Conservation (phyloP, 2,888 invertebrate species). For the Lucinisca nassula region DNA sequence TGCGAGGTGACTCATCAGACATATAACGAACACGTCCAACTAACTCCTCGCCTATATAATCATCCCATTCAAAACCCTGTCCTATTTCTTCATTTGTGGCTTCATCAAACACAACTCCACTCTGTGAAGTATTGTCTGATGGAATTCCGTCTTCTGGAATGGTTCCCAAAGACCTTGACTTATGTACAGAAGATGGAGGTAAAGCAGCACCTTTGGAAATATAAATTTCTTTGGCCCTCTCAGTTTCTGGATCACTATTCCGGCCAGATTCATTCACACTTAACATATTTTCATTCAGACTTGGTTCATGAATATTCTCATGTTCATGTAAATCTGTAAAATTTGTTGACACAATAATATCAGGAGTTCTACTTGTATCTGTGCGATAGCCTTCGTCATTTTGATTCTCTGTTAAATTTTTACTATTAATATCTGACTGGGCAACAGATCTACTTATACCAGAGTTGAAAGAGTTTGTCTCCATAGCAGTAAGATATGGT, state of each 20-base stretch:
- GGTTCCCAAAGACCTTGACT: constrained; percentile 75
- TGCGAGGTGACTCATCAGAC: constrained; percentile 65
- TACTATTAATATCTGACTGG: background rate
- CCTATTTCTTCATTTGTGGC: constrained; percentile 51
- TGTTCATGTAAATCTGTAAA: background rate
- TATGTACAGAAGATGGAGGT: constrained; percentile 72
- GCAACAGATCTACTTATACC: background rate
- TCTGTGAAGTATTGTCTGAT: constrained; percentile 73
- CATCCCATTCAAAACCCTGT: constrained; percentile 84
- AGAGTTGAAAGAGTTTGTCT: background rate
- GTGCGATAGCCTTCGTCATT: constrained; percentile 67
- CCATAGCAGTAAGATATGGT: constrained; percentile 54
- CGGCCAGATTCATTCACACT: constrained; percentile 27
- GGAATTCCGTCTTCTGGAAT: constrained; percentile 80
- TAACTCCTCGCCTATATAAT: constrained; percentile 81
- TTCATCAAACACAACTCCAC: constrained; percentile 77
- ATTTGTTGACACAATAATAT: constrained; percentile 13
- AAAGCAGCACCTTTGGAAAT: constrained; percentile 78
- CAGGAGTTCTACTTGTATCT: constrained; percentile 40
- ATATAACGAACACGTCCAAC: constrained; percentile 74
- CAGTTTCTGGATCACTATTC: constrained; percentile 66
- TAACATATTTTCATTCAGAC: constrained; percentile 31
- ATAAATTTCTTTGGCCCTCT: constrained; percentile 80
- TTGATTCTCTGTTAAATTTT: constrained; percentile 38
- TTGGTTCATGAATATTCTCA: background rate